Percentiles rank a stretch among this genome's conserved stretches.
Conservation (phyloP, 2,888 invertebrate genomes). For the Entomobrya multifasciata region DNA sequence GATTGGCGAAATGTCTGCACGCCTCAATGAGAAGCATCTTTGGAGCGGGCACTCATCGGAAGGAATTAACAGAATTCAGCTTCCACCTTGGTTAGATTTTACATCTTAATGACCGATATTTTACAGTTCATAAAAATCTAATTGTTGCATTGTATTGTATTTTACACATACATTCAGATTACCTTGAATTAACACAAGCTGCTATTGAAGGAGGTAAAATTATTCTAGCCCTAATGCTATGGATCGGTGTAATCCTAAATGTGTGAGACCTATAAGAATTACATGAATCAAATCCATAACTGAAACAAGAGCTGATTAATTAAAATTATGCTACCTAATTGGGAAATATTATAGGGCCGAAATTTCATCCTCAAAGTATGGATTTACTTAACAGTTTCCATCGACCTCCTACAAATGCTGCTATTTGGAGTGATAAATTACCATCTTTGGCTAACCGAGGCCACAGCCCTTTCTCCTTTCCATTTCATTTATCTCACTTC, state of each 20-base stretch:
- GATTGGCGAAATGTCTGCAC: conserved; percentile 60
- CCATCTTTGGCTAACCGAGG: conserved; percentile 64
- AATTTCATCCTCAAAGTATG: conserved; percentile 59
- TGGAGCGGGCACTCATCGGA: conserved; percentile 44
- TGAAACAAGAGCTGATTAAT: neutral
- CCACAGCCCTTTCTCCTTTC: conserved; percentile 50
- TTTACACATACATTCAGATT: no score
- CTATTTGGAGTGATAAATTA: conserved; percentile 70
- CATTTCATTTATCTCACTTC: conserved; percentile 62
- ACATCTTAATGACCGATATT: no score
- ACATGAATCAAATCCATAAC: neutral
- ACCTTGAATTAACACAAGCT: conserved; percentile 69
- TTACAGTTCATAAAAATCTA: no score
- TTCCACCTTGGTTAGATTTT: conserved; percentile 67
- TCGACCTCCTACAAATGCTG: conserved; percentile 64
- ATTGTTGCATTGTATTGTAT: no score
- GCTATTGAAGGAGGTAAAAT: conserved; percentile 68
- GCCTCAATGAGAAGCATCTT: conserved; percentile 48
- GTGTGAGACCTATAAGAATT: conserved; percentile 64
- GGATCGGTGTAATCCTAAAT: conserved; percentile 71
- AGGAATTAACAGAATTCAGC: conserved; percentile 54
- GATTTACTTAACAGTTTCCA: conserved; percentile 65
- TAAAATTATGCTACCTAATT: neutral
- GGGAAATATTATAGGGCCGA: conserved; percentile 45
- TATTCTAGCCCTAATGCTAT: conserved; percentile 55